phyloP scores from a whole-genome alignment of 2,888 invertebrate genomes.

The Malacosoma neustria region DNA sequence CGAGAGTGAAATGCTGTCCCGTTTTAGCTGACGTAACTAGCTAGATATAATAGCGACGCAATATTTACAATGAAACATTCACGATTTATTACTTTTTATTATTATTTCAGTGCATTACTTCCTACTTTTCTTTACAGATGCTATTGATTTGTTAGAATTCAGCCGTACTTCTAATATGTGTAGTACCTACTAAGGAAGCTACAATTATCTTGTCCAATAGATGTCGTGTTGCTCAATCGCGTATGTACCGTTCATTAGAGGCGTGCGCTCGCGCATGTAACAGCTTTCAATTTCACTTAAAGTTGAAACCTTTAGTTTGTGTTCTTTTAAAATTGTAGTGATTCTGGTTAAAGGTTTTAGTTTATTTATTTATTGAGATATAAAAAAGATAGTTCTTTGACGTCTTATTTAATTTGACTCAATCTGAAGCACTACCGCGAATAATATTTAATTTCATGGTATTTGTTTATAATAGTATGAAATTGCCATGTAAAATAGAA shows the following conservation, averaged over 20 bases:
- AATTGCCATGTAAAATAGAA: no score
- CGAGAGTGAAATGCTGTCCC: constrained; percentile 73
- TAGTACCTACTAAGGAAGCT: background rate
- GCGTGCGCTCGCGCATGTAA: constrained; percentile 28
- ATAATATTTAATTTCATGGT: no score
- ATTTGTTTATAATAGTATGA: no score
- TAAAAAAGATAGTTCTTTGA: no score
- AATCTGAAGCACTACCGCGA: no score
- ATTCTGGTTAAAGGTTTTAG: no score
- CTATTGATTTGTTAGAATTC: background rate
- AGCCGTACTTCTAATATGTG: background rate
- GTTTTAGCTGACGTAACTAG: constrained; percentile 63
- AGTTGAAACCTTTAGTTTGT: no score
- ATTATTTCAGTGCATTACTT: background rate
- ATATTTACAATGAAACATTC: constrained; percentile 19
- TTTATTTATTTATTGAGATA: no score
- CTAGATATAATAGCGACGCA: constrained; percentile 36
- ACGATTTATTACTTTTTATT: constrained; percentile 10
- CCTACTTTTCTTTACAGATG: background rate
- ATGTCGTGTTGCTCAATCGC: constrained; percentile 25
- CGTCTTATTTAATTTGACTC: no score
- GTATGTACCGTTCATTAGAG: constrained; percentile 4
- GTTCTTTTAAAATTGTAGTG: no score
- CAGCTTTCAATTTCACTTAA: constrained; percentile 66
- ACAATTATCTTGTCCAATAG: constrained; percentile 11